Evolutionary conservation across 2,888 invertebrate genomes (phyloP).

Genomic region (Odontomyia ornata): DNA sequence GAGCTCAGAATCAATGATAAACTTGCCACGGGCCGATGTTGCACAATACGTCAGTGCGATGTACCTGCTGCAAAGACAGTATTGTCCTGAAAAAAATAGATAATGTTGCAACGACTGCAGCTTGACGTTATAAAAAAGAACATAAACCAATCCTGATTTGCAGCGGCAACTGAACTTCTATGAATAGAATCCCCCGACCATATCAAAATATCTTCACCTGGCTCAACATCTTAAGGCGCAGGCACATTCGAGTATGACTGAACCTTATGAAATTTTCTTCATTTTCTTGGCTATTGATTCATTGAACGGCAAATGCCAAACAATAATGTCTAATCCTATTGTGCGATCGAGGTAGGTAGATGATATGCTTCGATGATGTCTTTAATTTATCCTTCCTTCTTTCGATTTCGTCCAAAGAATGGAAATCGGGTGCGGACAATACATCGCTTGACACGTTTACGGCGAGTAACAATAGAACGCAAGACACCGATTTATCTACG

Average conservation of each 20-base stretch:
- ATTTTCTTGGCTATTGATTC: not conserved
- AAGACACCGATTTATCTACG: slow-evolving; percentile 17
- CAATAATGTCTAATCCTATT: slow-evolving; percentile 34
- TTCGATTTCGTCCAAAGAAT: not conserved
- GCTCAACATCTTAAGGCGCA: not conserved
- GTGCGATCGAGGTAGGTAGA: slow-evolving; percentile 27
- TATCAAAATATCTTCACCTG: slow-evolving; percentile 33
- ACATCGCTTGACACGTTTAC: slow-evolving; percentile 9
- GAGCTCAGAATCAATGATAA: slow-evolving; percentile 1
- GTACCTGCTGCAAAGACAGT: slow-evolving; percentile 25
- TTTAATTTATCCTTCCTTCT: slow-evolving; percentile 31
- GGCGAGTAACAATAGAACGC: not conserved
- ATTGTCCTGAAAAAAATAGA: not conserved
- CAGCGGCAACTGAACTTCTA: not conserved
- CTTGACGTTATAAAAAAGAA: not conserved
- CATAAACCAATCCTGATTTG: not conserved
- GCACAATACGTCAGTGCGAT: not conserved
- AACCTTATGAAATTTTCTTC: not conserved
- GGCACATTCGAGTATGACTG: not conserved
- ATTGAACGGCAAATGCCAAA: slow-evolving; percentile 1
- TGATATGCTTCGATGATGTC: slow-evolving; percentile 30
- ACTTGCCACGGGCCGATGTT: slow-evolving; percentile 36
- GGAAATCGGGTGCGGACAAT: not conserved
- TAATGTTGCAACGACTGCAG: not conserved
- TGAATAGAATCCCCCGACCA: not conserved